These are phyloP conservation scores for Amphipoea lucens DNA, from an alignment of 2,888 invertebrate genomes.

Conservation along the genomic window DNA sequence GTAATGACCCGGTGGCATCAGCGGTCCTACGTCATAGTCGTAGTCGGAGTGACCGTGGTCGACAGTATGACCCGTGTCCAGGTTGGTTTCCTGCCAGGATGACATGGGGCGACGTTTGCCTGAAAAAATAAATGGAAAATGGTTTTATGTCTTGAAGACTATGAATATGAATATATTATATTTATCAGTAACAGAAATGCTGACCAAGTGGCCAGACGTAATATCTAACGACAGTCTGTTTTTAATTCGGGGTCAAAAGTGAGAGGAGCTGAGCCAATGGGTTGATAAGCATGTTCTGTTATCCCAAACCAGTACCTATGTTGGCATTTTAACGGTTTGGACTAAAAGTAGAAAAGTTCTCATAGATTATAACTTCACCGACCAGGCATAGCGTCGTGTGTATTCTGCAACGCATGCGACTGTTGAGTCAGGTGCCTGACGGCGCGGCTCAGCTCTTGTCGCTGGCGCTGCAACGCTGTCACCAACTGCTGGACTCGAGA, in stretches of 20 bases:
- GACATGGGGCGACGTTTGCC: constrained; percentile 91
- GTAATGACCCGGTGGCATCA: constrained; percentile 81
- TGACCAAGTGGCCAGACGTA: neutral
- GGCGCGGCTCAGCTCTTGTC: constrained; percentile 96
- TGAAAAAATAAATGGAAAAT: constrained; percentile 43
- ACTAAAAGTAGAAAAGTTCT: neutral
- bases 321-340: neutral
- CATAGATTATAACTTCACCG: neutral
- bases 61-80: constrained; percentile 94
- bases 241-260: neutral
- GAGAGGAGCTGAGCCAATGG: neutral
- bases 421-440: constrained; percentile 96
- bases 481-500: constrained; percentile 95
- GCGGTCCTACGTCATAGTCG: constrained; percentile 76
- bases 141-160: neutral
- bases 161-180: neutral
- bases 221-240: neutral
- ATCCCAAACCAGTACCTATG: neutral
- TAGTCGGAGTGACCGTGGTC: constrained; percentile 92
- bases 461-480: constrained; percentile 95
- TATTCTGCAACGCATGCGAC: constrained; percentile 91
- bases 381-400: constrained; percentile 84
- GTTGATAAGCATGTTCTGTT: neutral
- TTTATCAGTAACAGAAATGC: neutral
- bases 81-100: constrained; percentile 97